Base-by-base conservation (phyloP, 2,113 vertebrate genomes). In the Chelonoidis abingdonii region DNA sequence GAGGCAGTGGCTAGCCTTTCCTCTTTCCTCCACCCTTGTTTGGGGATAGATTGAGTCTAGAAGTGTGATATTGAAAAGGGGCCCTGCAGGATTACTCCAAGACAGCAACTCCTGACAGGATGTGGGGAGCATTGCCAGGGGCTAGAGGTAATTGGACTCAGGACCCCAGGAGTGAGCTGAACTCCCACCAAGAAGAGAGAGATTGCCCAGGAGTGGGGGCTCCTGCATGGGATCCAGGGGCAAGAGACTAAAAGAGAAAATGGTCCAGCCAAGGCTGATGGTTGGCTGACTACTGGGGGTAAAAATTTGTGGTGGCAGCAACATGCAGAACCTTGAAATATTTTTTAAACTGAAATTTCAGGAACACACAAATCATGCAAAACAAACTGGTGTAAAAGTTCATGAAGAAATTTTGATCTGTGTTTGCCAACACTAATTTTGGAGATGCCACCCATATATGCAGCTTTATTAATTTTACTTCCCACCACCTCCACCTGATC, bases 261-360 rank as follows among this genome's bases (percentile, higher is more conserved):
- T 31, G 29, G 59, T 13, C 25, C 2, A 31, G 59, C 29, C 59
- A 29, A 62, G 59, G 29, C 3, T 62, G 59, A 16, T 29, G 29
- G 27, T 31, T 65, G 31, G 31, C 14, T 8, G 17, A 35, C 62
- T 16, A 65, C 31, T 59, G 25, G 80, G 47, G 88, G 89, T 93
- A 86, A 92, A 65, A 5, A 35, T 13, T 13, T 59, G 54, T 83
- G 35, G 31, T 93, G 54, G 59, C 14, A 87, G 59, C 82, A 17
- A 82, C 0, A 0, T 86, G 50, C 59, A 35, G 89, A n/a, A 12
- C 4, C 10, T 86, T 86, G 17, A 80, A 62, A 31, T 75, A 24
- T 44, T 75, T 75, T 44, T 75, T 44, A 41, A 38, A 72, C 10
- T 75, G 72, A 75, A 75, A 75, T 38, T 41, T 75, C 22, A 75